phyloP scores from a whole-genome alignment of 2,888 invertebrate species.

The Brachyptera risi region DNA sequence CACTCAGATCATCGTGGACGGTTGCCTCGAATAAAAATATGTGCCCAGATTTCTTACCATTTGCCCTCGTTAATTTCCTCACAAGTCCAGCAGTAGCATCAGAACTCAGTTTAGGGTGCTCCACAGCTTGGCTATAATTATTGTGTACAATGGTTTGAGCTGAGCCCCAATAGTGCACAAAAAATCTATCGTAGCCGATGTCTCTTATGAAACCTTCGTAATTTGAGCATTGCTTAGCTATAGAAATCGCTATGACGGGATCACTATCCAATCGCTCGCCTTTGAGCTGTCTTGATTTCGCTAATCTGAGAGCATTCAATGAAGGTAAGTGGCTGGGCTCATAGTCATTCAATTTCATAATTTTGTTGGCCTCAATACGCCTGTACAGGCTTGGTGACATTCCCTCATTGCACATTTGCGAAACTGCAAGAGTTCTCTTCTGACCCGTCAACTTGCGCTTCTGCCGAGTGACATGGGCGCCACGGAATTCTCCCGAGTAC shows the following conservation, averaged over 20 bases:
- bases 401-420: slow-evolving; percentile 2
- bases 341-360: slow-evolving; percentile 9
- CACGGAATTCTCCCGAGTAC: slow-evolving; percentile 16
- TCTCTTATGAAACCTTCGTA: no score
- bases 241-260: slow-evolving; percentile 13
- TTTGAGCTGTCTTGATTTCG: slow-evolving; percentile 12
- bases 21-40: slow-evolving; percentile 30
- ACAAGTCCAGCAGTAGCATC: slow-evolving; percentile 32
- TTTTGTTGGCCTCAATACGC: slow-evolving; percentile 14
- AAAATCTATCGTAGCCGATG: slow-evolving; percentile 27
- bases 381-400: slow-evolving; percentile 11
- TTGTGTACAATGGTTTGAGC: slow-evolving; percentile 16
- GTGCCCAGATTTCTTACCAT: slow-evolving; percentile 23
- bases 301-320: slow-evolving; percentile 12
- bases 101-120: slow-evolving; percentile 28
- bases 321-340: slow-evolving; percentile 16
- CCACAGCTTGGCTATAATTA: slow-evolving; percentile 14
- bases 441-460: slow-evolving; percentile 18
- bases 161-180: slow-evolving; percentile 8
- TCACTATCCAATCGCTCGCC: slow-evolving; percentile 17
- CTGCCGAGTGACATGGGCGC: background rate
- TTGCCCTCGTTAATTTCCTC: slow-evolving; percentile 21
- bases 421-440: slow-evolving; percentile 5
- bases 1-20: slow-evolving; percentile 25
- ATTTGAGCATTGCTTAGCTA: no score